These are phyloP conservation scores for Dipodomys stephensi DNA, from an alignment of 2,113 vertebrate genomes.

Conservation along the genomic window DNA sequence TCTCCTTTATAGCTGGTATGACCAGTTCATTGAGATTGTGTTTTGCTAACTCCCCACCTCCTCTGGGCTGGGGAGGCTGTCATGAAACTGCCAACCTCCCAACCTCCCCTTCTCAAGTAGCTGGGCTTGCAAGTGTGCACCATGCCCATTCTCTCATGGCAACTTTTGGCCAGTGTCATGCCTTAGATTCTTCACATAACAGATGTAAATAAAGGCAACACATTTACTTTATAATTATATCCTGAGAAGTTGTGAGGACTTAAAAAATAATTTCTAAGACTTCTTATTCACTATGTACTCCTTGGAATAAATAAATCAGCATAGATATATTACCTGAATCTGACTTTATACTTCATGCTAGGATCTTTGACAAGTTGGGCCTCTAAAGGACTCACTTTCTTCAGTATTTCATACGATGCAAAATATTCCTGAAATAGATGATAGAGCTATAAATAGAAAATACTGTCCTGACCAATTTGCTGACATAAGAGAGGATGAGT, in stretches of 20 bases:
- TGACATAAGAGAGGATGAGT: background rate
- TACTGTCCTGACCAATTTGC: slow-evolving; percentile 16
- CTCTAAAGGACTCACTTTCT: slow-evolving; percentile 85
- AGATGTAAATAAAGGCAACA: slow-evolving; percentile 30
- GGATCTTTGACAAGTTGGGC: slow-evolving; percentile 86
- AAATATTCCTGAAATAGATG: slow-evolving; percentile 83
- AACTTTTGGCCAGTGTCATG: slow-evolving; percentile 20
- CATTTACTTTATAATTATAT: slow-evolving; percentile 20
- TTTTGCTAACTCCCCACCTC: too few species aligned
- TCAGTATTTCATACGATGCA: slow-evolving; percentile 83
- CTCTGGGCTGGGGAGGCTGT: too few species aligned
- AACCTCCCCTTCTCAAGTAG: too few species aligned
- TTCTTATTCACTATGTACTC: slow-evolving; percentile 39
- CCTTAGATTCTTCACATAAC: slow-evolving; percentile 32
- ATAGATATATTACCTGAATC: slow-evolving; percentile 84
- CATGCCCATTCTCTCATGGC: background rate
- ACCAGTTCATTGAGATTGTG: too few species aligned
- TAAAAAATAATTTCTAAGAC: slow-evolving; percentile 53
- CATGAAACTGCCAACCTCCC: too few species aligned
- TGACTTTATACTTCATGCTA: slow-evolving; percentile 84
- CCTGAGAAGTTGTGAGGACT: slow-evolving; percentile 38
- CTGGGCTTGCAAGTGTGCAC: too few species aligned
- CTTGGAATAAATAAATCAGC: slow-evolving; percentile 40
- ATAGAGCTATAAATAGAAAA: slow-evolving; percentile 42
- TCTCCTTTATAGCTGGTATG: too few species aligned